These are phyloP conservation scores for Oscheius sp. DNA, from an alignment of 2,888 invertebrate species.

Conservation along the genomic window DNA sequence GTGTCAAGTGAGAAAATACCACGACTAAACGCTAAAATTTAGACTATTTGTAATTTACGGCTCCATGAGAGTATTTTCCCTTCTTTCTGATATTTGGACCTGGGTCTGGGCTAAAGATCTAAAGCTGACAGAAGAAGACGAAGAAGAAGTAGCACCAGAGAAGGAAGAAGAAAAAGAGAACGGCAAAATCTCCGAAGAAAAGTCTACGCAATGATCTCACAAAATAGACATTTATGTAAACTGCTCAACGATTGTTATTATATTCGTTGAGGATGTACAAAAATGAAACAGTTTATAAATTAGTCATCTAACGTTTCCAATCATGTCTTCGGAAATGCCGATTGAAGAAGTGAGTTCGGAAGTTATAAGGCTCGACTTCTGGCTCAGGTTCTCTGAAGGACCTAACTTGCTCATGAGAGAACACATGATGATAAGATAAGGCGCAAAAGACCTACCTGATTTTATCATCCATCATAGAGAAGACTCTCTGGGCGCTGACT, in stretches of 20 bases:
- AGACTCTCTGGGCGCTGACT: slow-evolving; percentile 8
- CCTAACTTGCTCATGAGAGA: background rate
- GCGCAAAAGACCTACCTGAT: background rate
- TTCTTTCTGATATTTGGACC: slow-evolving; percentile 68
- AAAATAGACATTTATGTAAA: background rate
- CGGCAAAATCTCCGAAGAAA: background rate
- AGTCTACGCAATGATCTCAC: slow-evolving; percentile 19
- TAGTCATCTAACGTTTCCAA: slow-evolving; percentile 15
- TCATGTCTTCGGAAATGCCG: background rate
- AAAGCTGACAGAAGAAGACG: slow-evolving; percentile 60
- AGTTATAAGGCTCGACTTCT: background rate
- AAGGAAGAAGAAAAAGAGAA: background rate
- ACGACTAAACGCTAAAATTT: slow-evolving; percentile 5
- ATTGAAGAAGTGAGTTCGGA: background rate
- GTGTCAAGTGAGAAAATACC: slow-evolving; percentile 56
- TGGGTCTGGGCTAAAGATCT: slow-evolving; percentile 66
- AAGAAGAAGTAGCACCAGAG: slow-evolving; percentile 15
- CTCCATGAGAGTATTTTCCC: slow-evolving; percentile 60
- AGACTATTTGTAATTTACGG: slow-evolving; percentile 66
- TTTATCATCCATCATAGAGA: slow-evolving; percentile 17
- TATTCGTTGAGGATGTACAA: background rate
- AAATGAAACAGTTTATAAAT: background rate
- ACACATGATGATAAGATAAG: background rate
- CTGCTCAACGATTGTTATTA: background rate
- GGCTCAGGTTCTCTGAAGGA: background rate